These are phyloP conservation scores for Phyllostomus discolor DNA, from an alignment of 2,113 vertebrate species.

Conservation along the genomic window DNA sequence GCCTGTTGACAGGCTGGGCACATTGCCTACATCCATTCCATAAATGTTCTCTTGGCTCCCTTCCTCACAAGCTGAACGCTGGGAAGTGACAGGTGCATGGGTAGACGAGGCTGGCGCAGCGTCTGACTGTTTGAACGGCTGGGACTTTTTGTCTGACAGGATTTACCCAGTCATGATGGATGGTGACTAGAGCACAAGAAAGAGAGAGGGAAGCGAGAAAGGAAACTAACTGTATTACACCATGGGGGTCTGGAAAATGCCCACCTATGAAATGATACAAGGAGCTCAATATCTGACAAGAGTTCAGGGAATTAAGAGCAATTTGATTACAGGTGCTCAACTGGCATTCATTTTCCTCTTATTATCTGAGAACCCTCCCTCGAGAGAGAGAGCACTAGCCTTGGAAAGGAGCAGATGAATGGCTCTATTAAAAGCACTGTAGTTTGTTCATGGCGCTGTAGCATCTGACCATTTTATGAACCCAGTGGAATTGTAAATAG, in stretches of 20 bases:
- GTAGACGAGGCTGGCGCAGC: neutral
- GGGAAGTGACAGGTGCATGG: slow-evolving; percentile 31
- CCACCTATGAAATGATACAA: slow-evolving; percentile 56
- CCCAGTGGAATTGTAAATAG: slow-evolving; percentile 71
- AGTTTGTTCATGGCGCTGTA: slow-evolving; percentile 73
- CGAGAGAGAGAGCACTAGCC: slow-evolving; percentile 73
- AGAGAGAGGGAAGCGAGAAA: neutral
- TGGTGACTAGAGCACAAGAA: slow-evolving; percentile 4
- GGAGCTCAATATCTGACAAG: slow-evolving; percentile 69
- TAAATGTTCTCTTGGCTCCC: neutral
- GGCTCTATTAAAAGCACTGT: slow-evolving; percentile 76
- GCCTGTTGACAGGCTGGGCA: slow-evolving; percentile 27
- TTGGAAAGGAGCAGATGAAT: slow-evolving; percentile 80
- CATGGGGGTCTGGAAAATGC: slow-evolving; percentile 51
- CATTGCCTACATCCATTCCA: neutral
- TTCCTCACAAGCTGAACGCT: slow-evolving; percentile 35
- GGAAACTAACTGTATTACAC: slow-evolving; percentile 32
- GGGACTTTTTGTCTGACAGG: slow-evolving; percentile 45
- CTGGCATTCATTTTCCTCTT: slow-evolving; percentile 80
- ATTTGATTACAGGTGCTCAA: slow-evolving; percentile 82
- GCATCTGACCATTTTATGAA: slow-evolving; percentile 74
- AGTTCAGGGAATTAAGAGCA: slow-evolving; percentile 77
- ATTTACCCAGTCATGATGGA: slow-evolving; percentile 64
- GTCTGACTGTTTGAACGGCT: slow-evolving; percentile 47
- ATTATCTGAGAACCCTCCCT: slow-evolving; percentile 77